Evolutionary conservation across 2,113 vertebrate genomes (phyloP).

Genomic region (Ctenomys sociabilis): DNA sequence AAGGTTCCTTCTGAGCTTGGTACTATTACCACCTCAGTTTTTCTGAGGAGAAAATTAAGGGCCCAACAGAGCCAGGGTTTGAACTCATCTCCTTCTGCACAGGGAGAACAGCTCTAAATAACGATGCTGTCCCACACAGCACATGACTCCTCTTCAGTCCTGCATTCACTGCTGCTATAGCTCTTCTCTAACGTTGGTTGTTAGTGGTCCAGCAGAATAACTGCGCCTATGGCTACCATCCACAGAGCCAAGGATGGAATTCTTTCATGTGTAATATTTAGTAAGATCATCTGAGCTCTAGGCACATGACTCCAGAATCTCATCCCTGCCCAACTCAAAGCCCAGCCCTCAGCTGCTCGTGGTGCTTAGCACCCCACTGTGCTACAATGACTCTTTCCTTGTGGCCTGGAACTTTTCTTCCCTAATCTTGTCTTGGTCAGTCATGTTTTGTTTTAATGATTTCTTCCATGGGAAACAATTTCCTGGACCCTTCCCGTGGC

Average conservation of each 20-base stretch:
- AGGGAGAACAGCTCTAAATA: not conserved
- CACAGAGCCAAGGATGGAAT: not conserved
- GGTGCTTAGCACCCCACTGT: not conserved
- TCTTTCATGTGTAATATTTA: accelerated
- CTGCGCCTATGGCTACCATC: not conserved
- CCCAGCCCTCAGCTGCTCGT: not conserved
- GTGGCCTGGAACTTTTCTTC: not conserved
- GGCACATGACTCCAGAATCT: not conserved
- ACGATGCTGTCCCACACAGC: accelerated
- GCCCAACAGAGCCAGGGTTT: not conserved
- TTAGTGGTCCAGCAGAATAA: not conserved
- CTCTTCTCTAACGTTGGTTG: not conserved
- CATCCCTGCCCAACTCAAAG: not conserved
- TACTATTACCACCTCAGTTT: not conserved
- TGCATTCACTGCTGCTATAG: not conserved
- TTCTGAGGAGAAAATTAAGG: not conserved
- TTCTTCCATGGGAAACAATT: not conserved
- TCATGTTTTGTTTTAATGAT: too few relatives aligned
- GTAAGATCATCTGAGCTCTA: not conserved
- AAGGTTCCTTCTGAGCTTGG: not conserved
- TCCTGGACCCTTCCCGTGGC: not conserved
- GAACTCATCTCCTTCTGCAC: not conserved
- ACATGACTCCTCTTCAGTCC: not conserved
- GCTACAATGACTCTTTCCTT: not conserved
- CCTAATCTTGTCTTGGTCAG: not conserved